Percentiles rank a stretch among this genome's conserved stretches.
These are phyloP conservation scores for Rhogogaster chlorosoma DNA, from an alignment of 2,888 invertebrate species.

Conservation along the genomic window DNA sequence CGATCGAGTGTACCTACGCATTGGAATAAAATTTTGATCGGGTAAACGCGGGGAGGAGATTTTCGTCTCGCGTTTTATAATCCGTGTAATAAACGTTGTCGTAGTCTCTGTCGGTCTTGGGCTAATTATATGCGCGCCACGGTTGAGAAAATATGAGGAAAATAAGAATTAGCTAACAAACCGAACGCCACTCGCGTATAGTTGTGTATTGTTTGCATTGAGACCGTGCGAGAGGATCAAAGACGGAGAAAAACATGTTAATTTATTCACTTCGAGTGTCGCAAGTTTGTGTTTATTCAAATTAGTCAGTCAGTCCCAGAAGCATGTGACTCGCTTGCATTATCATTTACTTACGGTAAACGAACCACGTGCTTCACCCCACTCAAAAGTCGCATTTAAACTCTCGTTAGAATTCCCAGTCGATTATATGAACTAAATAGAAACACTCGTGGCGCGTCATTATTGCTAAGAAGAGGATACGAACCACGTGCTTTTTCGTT, in stretches of 20 bases:
- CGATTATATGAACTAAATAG: neutral
- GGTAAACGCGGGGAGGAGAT: too few relatives aligned
- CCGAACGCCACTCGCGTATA: neutral
- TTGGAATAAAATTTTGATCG: neutral
- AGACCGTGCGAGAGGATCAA: neutral
- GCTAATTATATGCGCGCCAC: neutral
- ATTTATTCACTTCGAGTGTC: slow-evolving; percentile 4
- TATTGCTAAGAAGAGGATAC: too few relatives aligned
- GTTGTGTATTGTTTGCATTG: neutral
- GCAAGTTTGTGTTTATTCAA: slow-evolving; percentile 40
- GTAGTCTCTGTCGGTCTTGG: neutral
- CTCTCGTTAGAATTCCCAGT: neutral
- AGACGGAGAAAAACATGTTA: slow-evolving; percentile 23
- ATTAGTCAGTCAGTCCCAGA: neutral
- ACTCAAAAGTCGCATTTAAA: neutral
- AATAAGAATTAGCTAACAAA: neutral
- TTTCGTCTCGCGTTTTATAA: too few relatives aligned
- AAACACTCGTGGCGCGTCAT: neutral
- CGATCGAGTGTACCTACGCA: neutral
- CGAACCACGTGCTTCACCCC: neutral
- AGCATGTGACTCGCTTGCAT: slow-evolving; percentile 22
- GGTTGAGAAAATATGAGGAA: neutral
- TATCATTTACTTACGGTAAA: neutral
- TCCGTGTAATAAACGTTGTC: neutral
- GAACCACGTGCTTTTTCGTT: too few relatives aligned